Base-by-base conservation (phyloP, 2,888 invertebrate genomes). In the Bellardia pandia region DNA sequence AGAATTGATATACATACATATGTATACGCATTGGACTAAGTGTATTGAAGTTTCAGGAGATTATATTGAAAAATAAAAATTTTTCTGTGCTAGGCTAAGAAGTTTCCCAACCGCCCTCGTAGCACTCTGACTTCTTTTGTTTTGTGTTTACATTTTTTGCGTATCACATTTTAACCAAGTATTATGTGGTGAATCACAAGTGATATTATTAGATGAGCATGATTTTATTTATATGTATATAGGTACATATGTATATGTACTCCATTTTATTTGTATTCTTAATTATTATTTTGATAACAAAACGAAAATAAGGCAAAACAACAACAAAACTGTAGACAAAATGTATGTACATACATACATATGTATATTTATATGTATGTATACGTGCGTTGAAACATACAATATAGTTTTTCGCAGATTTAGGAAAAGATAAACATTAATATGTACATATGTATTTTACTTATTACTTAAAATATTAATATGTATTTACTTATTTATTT, bases 161-260 rank as follows among this genome's bases (percentile, higher is more conserved):
- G 75, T 71, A n/a, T 42, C 11, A 16, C 11, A 68, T 72, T 51
- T 23, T 58, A 53, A 11, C 33, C 30, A 60, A 11, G 30, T 30
- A 60, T 8, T 13, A 9, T 40, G 16, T 40, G 16, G 7, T 79
- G 78, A 85, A 45, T 79, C 78, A 78, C 68, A 53, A 45, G 77
- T 83, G 48, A 37, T 83, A 77, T 80, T 72, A 66, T 72, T 76
- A 66, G 48, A 75, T 53, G 48, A 23, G 14, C 42, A 53, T 68
- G 13, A 71, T 45, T 68, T 53, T 79, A 75, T 45, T 79, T 75
- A 42, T 68, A 23, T 23, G 23, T 23, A 23, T 1, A 23, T 23
- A 23, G 0, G 23, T 23, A 23, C n/a, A n/a, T n/a, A n/a, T 0
- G 23, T 23, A 23, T 23, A 23, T 23, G 0, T 23, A 45, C 74